A percentile compares a stretch with the other conserved stretches of the same genome.
These are phyloP conservation scores for Rhadina sibilatrix DNA, from an alignment of 2,113 vertebrate species.

Conservation along the genomic window DNA sequence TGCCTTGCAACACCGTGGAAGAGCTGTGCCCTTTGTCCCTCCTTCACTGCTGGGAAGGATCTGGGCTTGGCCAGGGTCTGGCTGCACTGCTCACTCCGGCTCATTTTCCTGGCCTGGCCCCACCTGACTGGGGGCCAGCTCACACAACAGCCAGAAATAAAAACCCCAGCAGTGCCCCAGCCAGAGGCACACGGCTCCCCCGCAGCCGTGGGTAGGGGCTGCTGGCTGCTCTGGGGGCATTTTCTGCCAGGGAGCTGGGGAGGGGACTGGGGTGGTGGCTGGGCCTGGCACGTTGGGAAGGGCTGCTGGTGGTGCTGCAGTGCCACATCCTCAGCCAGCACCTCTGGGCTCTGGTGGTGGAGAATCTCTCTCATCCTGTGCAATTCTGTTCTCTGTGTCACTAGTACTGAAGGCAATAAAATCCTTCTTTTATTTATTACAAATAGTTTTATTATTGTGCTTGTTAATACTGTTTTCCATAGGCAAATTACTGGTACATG, in stretches of 20 bases:
- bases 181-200: background rate
- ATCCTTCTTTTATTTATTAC: conserved; percentile 45
- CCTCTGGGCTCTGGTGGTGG: background rate
- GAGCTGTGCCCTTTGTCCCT: conserved; percentile 45
- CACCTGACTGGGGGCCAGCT: conserved; percentile 48
- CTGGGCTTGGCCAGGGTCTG: background rate
- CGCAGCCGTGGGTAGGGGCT: accelerated
- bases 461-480: background rate
- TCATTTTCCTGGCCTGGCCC: conserved; percentile 48
- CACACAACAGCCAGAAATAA: background rate
- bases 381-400: background rate
- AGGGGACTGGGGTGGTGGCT: background rate
- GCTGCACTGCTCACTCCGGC: background rate
- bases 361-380: background rate
- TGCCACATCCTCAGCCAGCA: background rate
- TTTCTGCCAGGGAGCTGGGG: background rate
- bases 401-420: conserved; percentile 58
- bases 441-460: background rate
- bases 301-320: background rate
- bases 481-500: background rate
- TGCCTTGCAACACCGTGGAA: conserved; percentile 15
- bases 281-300: background rate
- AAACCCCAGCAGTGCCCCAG: background rate
- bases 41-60: conserved; percentile 17
- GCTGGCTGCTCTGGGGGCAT: background rate